Evolutionary conservation across 2,113 vertebrate species (phyloP), one percentile per base, ranked within the genome.

Genomic region (Verasper variegatus): DNA sequence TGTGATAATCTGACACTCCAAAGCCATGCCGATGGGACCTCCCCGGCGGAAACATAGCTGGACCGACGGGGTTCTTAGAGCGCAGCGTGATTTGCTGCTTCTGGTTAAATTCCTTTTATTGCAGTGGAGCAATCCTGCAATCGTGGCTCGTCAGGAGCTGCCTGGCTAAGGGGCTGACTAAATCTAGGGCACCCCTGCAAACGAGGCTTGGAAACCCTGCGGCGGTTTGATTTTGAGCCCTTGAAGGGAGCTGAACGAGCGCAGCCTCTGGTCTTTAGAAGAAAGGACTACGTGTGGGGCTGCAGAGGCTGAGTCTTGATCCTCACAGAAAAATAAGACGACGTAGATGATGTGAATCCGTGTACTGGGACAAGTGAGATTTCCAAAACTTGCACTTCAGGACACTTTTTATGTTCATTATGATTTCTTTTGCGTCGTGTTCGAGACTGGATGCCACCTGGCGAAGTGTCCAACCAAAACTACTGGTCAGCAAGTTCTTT

Each of bases 101-200:
- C 75, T 56, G 37, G 74, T 61, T 74, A 71, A 88, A 55, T 61
- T 77, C 5, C 24, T 91, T 92, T 88, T 37, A 82, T 91, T 91
- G 92, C 92, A 91, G 92, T 91, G 59, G 92, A 93, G 91, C 21
- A 91, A 93, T 93, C 91, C 92, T 93, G 92, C 91, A 92, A 89
- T 76, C 57, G 54, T 82, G 83, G 89, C 89, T 89, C 83, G 71
- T 56, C 71, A 51, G 76, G 83, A 89, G 91, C 85, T 74, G 80
- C 72, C 84, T 85, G 84, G 85, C 73, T 68, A 23, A 86, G 82
- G 85, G 84, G 75, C 89, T 76, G 71, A 82, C 68, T 91, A 66
- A 79, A 75, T 81, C 84, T 68, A 67, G 83, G 86, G 81, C 71
- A 68, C 71, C 85, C 82, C 52, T 86, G 87, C 66, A 27, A 62